Percentiles rank a stretch among this genome's conserved stretches.
phyloP scores from a whole-genome alignment of 1,140 invertebrate species.

The Polypedilum vanderplanki region DNA sequence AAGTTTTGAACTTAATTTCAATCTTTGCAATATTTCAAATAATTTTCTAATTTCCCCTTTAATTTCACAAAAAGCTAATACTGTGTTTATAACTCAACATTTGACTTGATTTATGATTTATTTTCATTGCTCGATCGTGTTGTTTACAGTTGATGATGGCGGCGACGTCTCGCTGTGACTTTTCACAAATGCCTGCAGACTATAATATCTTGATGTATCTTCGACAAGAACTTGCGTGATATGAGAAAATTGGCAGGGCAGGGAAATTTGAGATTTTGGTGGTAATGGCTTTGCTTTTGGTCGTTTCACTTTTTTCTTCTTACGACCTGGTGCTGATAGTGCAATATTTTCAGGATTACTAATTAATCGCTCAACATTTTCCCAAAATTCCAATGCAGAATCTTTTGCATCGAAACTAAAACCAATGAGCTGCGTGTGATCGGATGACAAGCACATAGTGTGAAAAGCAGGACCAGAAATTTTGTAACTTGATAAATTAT shows the following conservation, averaged over 20 bases:
- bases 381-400: slow-evolving; percentile 63
- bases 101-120: not conserved
- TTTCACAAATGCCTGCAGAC: slow-evolving; percentile 54
- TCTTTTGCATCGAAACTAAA: slow-evolving; percentile 70
- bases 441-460: slow-evolving; percentile 66
- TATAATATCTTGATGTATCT: slow-evolving; percentile 59
- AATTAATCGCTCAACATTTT: slow-evolving; percentile 61
- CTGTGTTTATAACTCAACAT: too few relatives aligned
- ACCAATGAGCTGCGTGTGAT: slow-evolving; percentile 51
- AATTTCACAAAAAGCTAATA: too few relatives aligned
- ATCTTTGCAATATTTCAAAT: too few relatives aligned
- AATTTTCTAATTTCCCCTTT: too few relatives aligned
- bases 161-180: not conserved
- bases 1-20: too few relatives aligned
- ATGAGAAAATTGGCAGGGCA: slow-evolving; percentile 81
- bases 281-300: slow-evolving; percentile 54
- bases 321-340: slow-evolving; percentile 55
- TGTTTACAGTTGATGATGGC: not conserved
- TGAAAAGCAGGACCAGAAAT: slow-evolving; percentile 65
- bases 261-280: slow-evolving; percentile 74
- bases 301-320: slow-evolving; percentile 50
- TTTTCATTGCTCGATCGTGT: not conserved
- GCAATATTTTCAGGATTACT: slow-evolving; percentile 75
- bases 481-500: slow-evolving; percentile 58
- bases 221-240: slow-evolving; percentile 70